Percentiles rank a stretch among this genome's conserved stretches.
phyloP scores from a whole-genome alignment of 2,797 vertebrate genomes.

The Adelosebastes latens region DNA sequence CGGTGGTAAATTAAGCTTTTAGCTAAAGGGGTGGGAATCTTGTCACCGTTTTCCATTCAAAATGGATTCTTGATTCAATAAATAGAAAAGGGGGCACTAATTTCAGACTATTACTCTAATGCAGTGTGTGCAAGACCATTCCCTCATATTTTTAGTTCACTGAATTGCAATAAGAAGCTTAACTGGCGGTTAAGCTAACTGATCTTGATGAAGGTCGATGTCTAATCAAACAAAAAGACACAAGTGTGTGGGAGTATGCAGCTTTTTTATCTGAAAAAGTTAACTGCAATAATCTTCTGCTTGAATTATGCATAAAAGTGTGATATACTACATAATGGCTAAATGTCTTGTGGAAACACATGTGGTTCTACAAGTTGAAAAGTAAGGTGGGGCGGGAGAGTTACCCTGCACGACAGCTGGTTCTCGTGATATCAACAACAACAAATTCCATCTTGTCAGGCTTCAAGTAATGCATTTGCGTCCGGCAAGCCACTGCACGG shows the following conservation, averaged over 20 bases:
- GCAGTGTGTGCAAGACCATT: neutral
- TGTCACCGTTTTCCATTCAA: neutral
- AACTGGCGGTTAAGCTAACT: neutral
- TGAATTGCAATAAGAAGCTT: neutral
- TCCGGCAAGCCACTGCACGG: too few relatives aligned
- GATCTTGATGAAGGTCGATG: neutral
- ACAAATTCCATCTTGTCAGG: too few relatives aligned
- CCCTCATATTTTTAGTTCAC: neutral
- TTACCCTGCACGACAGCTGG: too few relatives aligned
- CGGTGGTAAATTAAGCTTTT: neutral
- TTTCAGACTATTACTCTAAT: neutral
- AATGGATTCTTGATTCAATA: neutral
- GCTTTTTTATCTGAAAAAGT: neutral
- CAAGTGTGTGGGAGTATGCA: neutral
- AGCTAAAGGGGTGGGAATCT: accelerated
- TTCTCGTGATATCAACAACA: too few relatives aligned
- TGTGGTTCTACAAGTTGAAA: neutral
- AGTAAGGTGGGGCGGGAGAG: neutral
- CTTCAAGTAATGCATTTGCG: too few relatives aligned
- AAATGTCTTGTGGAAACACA: neutral
- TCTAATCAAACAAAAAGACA: neutral
- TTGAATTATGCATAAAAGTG: neutral
- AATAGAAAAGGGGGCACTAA: neutral
- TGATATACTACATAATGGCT: neutral
- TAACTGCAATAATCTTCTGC: neutral